Evolutionary conservation across 2,888 invertebrate genomes (phyloP).

Genomic region (Aporophyla nigra): DNA sequence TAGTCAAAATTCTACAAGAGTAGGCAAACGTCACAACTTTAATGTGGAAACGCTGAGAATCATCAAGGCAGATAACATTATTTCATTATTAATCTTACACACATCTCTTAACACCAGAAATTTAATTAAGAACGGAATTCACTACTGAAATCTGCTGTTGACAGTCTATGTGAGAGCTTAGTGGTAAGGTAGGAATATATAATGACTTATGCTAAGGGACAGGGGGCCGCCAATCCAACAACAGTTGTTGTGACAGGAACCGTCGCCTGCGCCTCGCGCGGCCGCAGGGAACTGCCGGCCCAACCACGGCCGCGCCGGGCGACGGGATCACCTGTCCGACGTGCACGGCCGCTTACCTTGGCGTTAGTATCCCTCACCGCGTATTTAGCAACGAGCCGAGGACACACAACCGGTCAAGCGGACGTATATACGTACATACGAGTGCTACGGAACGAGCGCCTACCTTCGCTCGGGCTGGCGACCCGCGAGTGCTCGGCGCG

Average conservation of each 20-base stretch:
- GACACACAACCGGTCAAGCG: slow-evolving; percentile 78
- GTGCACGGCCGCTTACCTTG: slow-evolving; percentile 70
- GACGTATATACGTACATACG: slow-evolving; percentile 65
- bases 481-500: slow-evolving; percentile 90
- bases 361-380: slow-evolving; percentile 77
- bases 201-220: slow-evolving; percentile 78
- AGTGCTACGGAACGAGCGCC: slow-evolving; percentile 73
- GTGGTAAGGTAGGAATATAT: slow-evolving; percentile 68
- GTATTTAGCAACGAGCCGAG: slow-evolving; percentile 72
- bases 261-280: slow-evolving; percentile 83
- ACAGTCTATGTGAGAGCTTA: slow-evolving; percentile 74
- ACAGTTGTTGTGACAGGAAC: slow-evolving; percentile 87
- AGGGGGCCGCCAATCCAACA: slow-evolving; percentile 91
- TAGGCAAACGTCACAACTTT: slow-evolving; percentile 91
- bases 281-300: slow-evolving; percentile 92
- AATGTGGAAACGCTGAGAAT: slow-evolving; percentile 87
- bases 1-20: slow-evolving; percentile 90
- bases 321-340: slow-evolving; percentile 74
- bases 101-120: slow-evolving; percentile 81
- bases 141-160: slow-evolving; percentile 73
- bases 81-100: slow-evolving; percentile 82
- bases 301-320: slow-evolving; percentile 80
- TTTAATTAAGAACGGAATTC: slow-evolving; percentile 70
- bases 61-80: slow-evolving; percentile 87
- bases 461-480: slow-evolving; percentile 89